Evolutionary conservation across 1,140 invertebrate species (phyloP), one percentile per base, ranked within the genome.

Genomic region (Sitodiplosis mosellana): DNA sequence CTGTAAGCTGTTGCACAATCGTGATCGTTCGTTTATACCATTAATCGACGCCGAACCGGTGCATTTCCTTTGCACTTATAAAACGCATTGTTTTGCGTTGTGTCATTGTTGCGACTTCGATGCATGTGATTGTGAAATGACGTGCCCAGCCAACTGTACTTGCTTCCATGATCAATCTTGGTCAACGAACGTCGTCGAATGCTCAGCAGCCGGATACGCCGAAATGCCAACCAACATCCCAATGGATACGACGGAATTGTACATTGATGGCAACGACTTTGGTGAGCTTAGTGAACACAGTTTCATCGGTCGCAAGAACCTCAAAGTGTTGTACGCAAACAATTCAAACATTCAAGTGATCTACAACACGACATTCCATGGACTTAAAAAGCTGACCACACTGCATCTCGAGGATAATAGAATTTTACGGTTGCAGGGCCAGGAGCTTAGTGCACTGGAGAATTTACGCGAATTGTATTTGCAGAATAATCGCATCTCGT

Each of bases 31-130:
- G 50, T 87, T 81, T 61, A 75, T 90, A 44, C 83, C 87, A 7
- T 65, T 92, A 21, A 73, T 90, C 4, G 81, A 89, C 55, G 81
- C 87, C 6, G 78, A 84, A 59, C 73, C 83, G 2, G 86, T 84
- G 47, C 86, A 92, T 65, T 93, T 93, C 67, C 71, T 93, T 43
- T 94, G 89, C 70, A 78, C 79, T 42, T 93, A 94, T 67, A 84
- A 88, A 64, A 84, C 84, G 8, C 89, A 92, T 58, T 94, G 89
- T 68, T 92, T 91, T 62, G 80, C 86, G 3, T 71, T 91, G 37
- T 92, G 89, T 58, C 87, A 92, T 60, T 93, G 89, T 69, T 94
- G 89, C 65, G 88, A 91, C 64, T 92, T 90, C 64, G 87, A 91
- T 61, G 87, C 88, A 45, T 93, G 89, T 69, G 87, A 91, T 69